These are phyloP conservation scores for Disparrhopalites patrizii DNA, from an alignment of 2,888 invertebrate species.

Conservation along the genomic window DNA sequence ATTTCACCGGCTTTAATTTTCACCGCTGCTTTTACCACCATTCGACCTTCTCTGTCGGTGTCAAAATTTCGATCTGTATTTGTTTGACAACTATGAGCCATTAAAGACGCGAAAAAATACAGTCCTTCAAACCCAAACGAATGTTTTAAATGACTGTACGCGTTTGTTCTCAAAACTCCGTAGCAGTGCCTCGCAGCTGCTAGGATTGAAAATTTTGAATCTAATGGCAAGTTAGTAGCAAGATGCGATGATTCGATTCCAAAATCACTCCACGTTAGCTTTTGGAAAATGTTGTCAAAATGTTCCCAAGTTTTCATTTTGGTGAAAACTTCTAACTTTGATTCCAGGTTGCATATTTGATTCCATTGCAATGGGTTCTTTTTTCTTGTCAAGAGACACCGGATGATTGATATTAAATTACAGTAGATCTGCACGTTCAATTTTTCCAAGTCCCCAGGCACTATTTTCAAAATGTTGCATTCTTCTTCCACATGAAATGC, in stretches of 20 bases:
- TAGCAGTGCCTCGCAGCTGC: slow-evolving; percentile 32
- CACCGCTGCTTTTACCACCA: slow-evolving; percentile 39
- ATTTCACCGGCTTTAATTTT: slow-evolving; percentile 36
- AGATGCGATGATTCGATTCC: background rate
- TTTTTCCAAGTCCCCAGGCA: background rate
- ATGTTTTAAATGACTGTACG: slow-evolving; percentile 37
- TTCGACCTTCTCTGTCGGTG: slow-evolving; percentile 18
- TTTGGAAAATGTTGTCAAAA: slow-evolving; percentile 26
- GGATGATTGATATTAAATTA: slow-evolving; percentile 33
- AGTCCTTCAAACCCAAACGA: slow-evolving; percentile 37
- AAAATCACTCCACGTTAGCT: slow-evolving; percentile 30
- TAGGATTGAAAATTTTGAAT: too few relatives aligned
- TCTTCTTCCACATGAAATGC: slow-evolving; percentile 32
- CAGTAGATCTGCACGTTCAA: slow-evolving; percentile 24
- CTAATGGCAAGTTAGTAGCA: slow-evolving; percentile 6
- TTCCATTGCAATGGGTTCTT: slow-evolving; percentile 33
- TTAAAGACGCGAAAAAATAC: slow-evolving; percentile 41
- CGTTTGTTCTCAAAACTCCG: slow-evolving; percentile 40
- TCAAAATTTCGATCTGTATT: slow-evolving; percentile 44
- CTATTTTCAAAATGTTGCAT: slow-evolving; percentile 33
- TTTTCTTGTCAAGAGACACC: slow-evolving; percentile 29
- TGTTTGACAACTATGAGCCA: slow-evolving; percentile 42
- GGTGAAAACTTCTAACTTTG: slow-evolving; percentile 33
- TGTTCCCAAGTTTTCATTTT: slow-evolving; percentile 29
- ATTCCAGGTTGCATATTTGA: slow-evolving; percentile 35